Base-by-base conservation (phyloP, 2,888 invertebrate genomes). In the Tiliacea aurago region DNA sequence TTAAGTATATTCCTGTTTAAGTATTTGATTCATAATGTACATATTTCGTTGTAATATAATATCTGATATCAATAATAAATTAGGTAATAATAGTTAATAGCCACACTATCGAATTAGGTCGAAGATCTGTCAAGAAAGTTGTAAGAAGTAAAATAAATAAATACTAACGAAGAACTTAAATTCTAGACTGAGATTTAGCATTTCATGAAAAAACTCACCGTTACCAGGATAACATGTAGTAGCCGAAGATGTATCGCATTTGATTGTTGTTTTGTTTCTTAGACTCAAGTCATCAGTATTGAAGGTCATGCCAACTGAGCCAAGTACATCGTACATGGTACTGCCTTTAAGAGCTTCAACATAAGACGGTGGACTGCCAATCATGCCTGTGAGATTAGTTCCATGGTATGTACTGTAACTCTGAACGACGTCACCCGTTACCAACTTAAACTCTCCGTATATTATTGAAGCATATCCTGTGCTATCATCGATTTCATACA, bases 401-500 rank as follows among this genome's bases (percentile, higher is more conserved):
- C 95, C 95, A 85, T 92, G 91, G 83, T 94, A 88, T 73, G 90
- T 86, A 80, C 93, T 90, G 43, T 88, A 89, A 41, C 75, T 78
- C 45, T 67, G 55, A 2, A 43, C 64, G 5, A 93, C 88, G 53
- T 87, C 76, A 20, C 95, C 95, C 5, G 87, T 93, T 4, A 95
- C 68, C 18, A 96, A 83, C 83, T 96, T 96, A 76, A 90, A 95
- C 43, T 95, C 91, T 53, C 90, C 93, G 45, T 82, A 84, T 76
- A 90, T 93, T 23, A 94, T 87, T 5, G 94, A 88, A 41, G 88
- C 87, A 81, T 90, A 95, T 4, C 93, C 94, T 10, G 83, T 74
- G 49, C 87, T 91, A 79, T 95, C 95, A 73, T 95, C 92, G 7
- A 95, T 93, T 90, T 96, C 96, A 69, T 91, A 89, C 51, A 95